Evolutionary conservation across 2,888 invertebrate species (phyloP).

Genomic region (Ctena decussata): DNA sequence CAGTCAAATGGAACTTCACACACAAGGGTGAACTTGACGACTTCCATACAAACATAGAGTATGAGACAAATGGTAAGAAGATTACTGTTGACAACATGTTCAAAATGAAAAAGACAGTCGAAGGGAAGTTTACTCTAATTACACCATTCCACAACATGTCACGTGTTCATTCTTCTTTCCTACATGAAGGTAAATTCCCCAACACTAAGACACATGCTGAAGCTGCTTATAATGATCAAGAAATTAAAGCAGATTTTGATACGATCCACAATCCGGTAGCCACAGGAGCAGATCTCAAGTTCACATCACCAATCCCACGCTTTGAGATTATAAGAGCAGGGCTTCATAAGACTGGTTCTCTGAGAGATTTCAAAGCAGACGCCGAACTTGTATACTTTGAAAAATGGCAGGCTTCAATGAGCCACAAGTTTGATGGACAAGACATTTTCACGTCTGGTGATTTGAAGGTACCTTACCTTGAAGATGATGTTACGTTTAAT

Average conservation of each 20-base stretch:
- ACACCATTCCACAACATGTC: conserved; percentile 67
- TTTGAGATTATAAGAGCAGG: conserved; percentile 59
- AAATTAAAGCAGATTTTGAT: conserved; percentile 42
- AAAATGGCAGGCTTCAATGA: conserved; percentile 54
- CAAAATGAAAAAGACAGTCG: conserved; percentile 43
- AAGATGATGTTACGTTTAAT: conserved; percentile 45
- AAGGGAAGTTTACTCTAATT: conserved; percentile 56
- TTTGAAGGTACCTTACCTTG: conserved; percentile 61
- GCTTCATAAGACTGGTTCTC: conserved; percentile 53
- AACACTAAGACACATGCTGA: conserved; percentile 60
- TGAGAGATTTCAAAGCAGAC: conserved; percentile 58
- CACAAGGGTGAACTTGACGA: conserved; percentile 61
- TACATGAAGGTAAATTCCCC: conserved; percentile 51
- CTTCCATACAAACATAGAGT: conserved; percentile 62
- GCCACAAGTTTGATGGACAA: conserved; percentile 44
- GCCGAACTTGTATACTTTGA: conserved; percentile 65
- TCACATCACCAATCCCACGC: conserved; percentile 62
- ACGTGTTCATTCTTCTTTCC: conserved; percentile 53
- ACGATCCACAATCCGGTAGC: conserved; percentile 44
- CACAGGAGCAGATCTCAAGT: conserved; percentile 46
- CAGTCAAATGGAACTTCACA: conserved; percentile 60
- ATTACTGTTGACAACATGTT: conserved; percentile 62
- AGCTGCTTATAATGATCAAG: conserved; percentile 57
- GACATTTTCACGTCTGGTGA: conserved; percentile 44
- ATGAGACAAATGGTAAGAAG: conserved; percentile 69